phyloP scores from a whole-genome alignment of 1,140 invertebrate species.

The Metopolophium dirhodum region DNA sequence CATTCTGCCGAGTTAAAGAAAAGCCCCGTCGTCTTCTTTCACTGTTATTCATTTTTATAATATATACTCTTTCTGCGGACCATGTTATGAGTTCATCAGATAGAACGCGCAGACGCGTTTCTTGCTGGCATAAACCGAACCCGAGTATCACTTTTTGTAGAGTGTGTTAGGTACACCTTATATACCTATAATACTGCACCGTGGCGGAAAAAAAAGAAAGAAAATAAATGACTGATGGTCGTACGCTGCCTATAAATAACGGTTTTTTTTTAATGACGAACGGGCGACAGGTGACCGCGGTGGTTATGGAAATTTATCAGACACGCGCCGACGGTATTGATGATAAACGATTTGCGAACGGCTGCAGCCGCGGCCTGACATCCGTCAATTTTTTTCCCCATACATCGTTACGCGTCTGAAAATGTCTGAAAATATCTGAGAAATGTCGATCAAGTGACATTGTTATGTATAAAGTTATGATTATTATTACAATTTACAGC shows the following conservation, averaged over 20 bases:
- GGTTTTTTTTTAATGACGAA: background rate
- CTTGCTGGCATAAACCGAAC: too few relatives aligned
- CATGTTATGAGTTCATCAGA: too few relatives aligned
- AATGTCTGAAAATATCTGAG: background rate
- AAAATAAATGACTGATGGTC: conserved; percentile 5
- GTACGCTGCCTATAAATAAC: background rate
- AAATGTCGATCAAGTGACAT: background rate
- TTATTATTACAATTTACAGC: background rate
- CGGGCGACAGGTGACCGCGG: background rate
- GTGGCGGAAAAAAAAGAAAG: background rate
- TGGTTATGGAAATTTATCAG: conserved; percentile 12
- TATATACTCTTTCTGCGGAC: too few relatives aligned
- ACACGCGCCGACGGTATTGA: background rate
- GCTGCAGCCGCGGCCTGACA: background rate
- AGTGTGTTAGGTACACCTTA: too few relatives aligned
- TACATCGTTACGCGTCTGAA: background rate
- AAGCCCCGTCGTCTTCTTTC: too few relatives aligned
- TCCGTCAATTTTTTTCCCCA: background rate
- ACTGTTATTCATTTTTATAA: too few relatives aligned
- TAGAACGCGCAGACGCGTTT: too few relatives aligned
- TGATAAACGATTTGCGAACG: background rate
- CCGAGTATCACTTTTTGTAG: too few relatives aligned
- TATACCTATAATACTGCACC: too few relatives aligned
- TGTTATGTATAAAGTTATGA: background rate
- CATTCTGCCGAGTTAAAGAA: too few relatives aligned